phyloP scores from a whole-genome alignment of 2,888 invertebrate species.

The Amorpha juglandis region DNA sequence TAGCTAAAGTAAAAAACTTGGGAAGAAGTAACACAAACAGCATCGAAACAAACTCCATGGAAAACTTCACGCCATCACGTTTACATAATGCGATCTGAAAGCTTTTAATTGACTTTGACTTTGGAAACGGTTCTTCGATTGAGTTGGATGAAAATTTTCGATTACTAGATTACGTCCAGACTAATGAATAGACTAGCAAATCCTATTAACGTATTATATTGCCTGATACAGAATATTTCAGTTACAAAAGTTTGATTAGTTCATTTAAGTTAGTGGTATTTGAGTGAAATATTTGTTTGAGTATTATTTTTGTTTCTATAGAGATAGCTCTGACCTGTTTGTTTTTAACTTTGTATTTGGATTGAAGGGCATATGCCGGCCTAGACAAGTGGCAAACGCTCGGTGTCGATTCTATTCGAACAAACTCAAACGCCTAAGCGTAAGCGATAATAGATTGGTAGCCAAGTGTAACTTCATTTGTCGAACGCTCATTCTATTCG shows the following conservation, averaged over 20 bases:
- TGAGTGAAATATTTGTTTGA: background rate
- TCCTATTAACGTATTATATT: background rate
- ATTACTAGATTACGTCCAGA: slow-evolving; percentile 12
- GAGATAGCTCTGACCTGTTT: background rate
- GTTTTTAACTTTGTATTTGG: background rate
- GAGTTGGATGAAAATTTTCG: slow-evolving; percentile 22
- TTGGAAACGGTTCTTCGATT: slow-evolving; percentile 26
- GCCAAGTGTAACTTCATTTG: no score
- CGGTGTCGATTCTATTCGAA: no score
- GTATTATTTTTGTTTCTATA: background rate
- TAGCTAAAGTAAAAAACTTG: slow-evolving; percentile 24
- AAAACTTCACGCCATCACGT: slow-evolving; percentile 22
- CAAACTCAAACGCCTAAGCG: no score
- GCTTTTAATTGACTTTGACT: slow-evolving; percentile 34
- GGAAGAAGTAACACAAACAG: slow-evolving; percentile 25
- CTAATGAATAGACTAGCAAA: slow-evolving; percentile 9
- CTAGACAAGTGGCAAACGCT: no score
- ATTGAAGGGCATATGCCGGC: no score
- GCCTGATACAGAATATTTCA: background rate
- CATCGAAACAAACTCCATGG: slow-evolving; percentile 22
- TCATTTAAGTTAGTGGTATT: background rate
- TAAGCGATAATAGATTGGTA: no score
- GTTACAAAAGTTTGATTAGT: slow-evolving; percentile 1
- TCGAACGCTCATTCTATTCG: no score
- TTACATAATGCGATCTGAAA: slow-evolving; percentile 29